These are phyloP conservation scores for Folsomia manolachei DNA, from an alignment of 2,888 invertebrate species.

Conservation along the genomic window DNA sequence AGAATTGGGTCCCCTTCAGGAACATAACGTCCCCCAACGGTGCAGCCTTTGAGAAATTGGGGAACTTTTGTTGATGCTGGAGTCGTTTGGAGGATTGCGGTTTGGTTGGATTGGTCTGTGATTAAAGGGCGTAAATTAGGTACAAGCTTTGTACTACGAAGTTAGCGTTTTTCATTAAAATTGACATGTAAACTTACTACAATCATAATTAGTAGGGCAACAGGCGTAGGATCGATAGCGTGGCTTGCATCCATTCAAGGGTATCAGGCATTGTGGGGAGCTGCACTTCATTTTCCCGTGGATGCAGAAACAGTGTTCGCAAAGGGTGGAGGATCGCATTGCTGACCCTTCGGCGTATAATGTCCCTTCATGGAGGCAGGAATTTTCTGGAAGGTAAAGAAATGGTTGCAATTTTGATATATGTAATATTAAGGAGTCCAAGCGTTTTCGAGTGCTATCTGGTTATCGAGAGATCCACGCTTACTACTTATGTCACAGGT, in stretches of 20 bases:
- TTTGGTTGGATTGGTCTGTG: slow-evolving; percentile 46
- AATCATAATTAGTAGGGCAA: slow-evolving; percentile 79
- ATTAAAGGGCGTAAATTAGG: slow-evolving; percentile 5
- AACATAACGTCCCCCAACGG: slow-evolving; percentile 62
- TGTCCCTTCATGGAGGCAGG: slow-evolving; percentile 68
- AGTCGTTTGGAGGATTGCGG: slow-evolving; percentile 43
- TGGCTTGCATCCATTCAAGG: slow-evolving; percentile 69
- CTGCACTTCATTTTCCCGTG: slow-evolving; percentile 71
- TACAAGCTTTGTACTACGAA: slow-evolving; percentile 1
- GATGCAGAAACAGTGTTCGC: slow-evolving; percentile 84
- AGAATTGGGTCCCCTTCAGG: slow-evolving; percentile 71
- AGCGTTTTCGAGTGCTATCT: no score
- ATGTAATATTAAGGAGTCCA: no score
- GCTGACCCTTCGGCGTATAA: slow-evolving; percentile 78
- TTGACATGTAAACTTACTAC: slow-evolving; percentile 58
- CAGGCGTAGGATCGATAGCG: slow-evolving; percentile 66
- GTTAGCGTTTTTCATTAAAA: no score
- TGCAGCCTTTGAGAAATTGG: slow-evolving; percentile 61
- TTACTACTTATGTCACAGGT: no score
- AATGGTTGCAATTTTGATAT: no score
- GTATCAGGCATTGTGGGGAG: slow-evolving; percentile 73
- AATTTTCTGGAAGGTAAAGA: neutral
- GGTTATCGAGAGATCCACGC: no score
- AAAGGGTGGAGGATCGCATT: slow-evolving; percentile 72
- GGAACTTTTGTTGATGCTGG: slow-evolving; percentile 46